Percentiles rank a stretch among this genome's conserved stretches.
These are phyloP conservation scores for Ginglymostoma cirratum DNA, from an alignment of 2,113 vertebrate genomes.

Conservation along the genomic window DNA sequence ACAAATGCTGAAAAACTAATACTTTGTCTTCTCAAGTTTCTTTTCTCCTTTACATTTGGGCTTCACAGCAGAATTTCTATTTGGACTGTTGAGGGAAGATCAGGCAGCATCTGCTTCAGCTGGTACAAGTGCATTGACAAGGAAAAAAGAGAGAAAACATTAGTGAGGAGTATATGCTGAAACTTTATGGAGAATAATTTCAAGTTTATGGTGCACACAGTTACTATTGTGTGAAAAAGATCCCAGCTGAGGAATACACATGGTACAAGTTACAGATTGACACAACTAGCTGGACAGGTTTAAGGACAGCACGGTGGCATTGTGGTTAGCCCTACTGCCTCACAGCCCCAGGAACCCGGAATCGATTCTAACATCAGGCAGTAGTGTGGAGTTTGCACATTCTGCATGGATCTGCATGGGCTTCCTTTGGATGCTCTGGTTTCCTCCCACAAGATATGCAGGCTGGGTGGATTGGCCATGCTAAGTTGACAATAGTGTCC, in stretches of 20 bases:
- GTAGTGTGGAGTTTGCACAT: no score
- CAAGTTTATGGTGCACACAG: background rate
- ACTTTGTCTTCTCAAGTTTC: background rate
- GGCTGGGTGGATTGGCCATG: no score
- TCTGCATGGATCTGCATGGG: no score
- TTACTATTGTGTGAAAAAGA: background rate
- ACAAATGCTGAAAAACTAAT: background rate
- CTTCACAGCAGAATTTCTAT: background rate
- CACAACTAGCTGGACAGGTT: background rate
- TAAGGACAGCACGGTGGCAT: no score
- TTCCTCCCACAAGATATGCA: no score
- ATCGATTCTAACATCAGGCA: no score
- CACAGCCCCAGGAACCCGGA: no score
- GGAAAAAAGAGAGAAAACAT: background rate
- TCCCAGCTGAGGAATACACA: background rate
- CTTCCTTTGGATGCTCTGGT: no score
- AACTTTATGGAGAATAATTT: background rate
- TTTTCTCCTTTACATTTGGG: background rate
- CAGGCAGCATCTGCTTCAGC: no score
- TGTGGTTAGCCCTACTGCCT: no score
- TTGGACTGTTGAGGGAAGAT: background rate
- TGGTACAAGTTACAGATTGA: background rate
- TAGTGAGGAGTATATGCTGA: background rate
- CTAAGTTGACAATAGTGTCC: no score
- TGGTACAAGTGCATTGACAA: background rate